These are phyloP conservation scores for Agrotis exclamationis DNA, from an alignment of 2,888 invertebrate species.

Conservation along the genomic window DNA sequence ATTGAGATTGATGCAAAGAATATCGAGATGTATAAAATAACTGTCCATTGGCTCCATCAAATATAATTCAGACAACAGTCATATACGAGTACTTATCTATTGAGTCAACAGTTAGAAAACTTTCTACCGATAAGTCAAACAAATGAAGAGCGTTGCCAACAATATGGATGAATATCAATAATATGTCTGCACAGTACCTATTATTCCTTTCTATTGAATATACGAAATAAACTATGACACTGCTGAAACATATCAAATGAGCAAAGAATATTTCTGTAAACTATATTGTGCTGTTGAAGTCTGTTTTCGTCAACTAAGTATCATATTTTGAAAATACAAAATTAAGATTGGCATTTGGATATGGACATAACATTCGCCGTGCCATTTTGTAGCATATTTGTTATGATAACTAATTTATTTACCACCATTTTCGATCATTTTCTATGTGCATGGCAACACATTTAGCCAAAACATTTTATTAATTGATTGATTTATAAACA, in stretches of 20 bases:
- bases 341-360: neutral
- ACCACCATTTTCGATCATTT: no score
- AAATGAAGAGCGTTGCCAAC: conserved; percentile 37
- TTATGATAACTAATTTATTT: no score
- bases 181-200: conserved; percentile 18
- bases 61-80: conserved; percentile 16
- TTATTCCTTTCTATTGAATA: conserved; percentile 35
- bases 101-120: conserved; percentile 31
- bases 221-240: conserved; percentile 39
- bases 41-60: conserved; percentile 30
- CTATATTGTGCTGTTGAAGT: neutral
- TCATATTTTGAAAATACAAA: neutral
- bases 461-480: no score
- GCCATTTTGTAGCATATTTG: no score
- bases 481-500: no score
- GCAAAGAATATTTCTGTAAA: no score
- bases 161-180: conserved; percentile 37
- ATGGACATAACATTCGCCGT: neutral
- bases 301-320: neutral
- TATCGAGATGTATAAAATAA: neutral
- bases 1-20: neutral
- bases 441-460: no score
- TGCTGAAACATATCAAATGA: conserved; percentile 36
- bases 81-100: no score
- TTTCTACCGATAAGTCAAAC: conserved; percentile 23